Conservation (phyloP, 2,113 vertebrate genomes). For the Podarcis muralis region DNA sequence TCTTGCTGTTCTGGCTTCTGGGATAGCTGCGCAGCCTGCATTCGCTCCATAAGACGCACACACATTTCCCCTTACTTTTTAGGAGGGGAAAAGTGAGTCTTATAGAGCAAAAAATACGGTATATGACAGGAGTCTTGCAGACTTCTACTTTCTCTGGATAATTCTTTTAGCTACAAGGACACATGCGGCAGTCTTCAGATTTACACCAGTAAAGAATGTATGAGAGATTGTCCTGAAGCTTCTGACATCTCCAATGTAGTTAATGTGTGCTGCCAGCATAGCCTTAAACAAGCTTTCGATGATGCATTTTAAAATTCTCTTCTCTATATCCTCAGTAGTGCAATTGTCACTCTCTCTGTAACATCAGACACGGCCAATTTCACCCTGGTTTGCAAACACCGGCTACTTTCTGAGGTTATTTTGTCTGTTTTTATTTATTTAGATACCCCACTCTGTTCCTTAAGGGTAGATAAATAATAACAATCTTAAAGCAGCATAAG, state of each 20-base stretch:
- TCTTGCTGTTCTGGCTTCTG: too few relatives aligned
- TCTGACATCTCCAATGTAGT: not conserved
- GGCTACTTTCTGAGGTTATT: not conserved
- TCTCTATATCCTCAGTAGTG: not conserved
- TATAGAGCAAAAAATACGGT: too few relatives aligned
- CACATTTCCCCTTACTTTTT: too few relatives aligned
- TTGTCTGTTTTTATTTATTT: too few relatives aligned
- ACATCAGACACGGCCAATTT: not conserved
- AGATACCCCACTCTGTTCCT: not conserved
- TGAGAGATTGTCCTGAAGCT: not conserved
- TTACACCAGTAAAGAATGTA: not conserved
- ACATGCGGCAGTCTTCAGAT: not conserved
- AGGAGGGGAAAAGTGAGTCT: too few relatives aligned
- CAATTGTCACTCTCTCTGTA: not conserved
- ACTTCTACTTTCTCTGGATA: not conserved
- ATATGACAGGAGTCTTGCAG: not conserved
- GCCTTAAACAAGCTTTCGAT: not conserved
- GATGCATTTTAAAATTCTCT: not conserved
- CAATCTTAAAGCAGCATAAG: not conserved
- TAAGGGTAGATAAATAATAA: not conserved
- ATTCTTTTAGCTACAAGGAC: not conserved
- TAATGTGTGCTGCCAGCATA: not conserved
- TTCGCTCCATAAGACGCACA: too few relatives aligned
- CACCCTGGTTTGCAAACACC: not conserved
- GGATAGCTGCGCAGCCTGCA: too few relatives aligned